Base-by-base conservation (phyloP, 1,140 invertebrate genomes). In the Dinoponera quadriceps region DNA sequence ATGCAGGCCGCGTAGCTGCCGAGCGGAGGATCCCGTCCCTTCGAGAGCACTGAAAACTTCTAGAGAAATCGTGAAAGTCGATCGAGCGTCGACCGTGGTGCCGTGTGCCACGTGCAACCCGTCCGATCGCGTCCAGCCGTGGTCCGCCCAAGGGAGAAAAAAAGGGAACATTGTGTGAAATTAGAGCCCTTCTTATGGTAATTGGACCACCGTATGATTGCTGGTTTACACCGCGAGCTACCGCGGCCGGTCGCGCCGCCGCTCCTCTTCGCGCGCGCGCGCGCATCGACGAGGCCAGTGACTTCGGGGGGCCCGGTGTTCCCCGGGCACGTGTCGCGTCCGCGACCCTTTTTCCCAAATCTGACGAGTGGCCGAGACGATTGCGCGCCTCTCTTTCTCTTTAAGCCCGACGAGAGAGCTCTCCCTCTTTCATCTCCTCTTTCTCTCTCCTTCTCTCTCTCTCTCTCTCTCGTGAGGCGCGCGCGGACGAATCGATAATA, bases 151-250 rank as follows among this genome's bases (percentile, higher is more conserved):
- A 57, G 71, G 68, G 78, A 82, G 62, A 18, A 66, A 88, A 89
- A 88, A 86, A 83, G 85, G 68, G 85, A 85, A 88, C 89, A 91
- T 92, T 93, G 91, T 91, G 85, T 89, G 86, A 92, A 93, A 93
- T 93, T 93, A 93, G 90, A 93, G 90, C 91, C 91, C 92, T 93
- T 93, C 91, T 93, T 93, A 93, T 93, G 92, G 91, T 93, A 93
- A 93, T 93, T 92, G 91, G 89, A 91, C 89, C 92, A 92, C 90
- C 87, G 84, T 91, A 91, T 92, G 92, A 93, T 93, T 91, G 91
- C 90, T 74, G 86, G 91, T 89, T 91, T 92, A 89, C 85, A 84
- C 81, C 82, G 65, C 27, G 77, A 25, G 74, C 82, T 62, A 75
- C 72, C 29, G 54, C 29, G 59, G 68, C 20, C 68, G 55, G 66